These are phyloP conservation scores for Haliaeetus leucogaster DNA, from an alignment of 2,113 vertebrate species.

Conservation along the genomic window DNA sequence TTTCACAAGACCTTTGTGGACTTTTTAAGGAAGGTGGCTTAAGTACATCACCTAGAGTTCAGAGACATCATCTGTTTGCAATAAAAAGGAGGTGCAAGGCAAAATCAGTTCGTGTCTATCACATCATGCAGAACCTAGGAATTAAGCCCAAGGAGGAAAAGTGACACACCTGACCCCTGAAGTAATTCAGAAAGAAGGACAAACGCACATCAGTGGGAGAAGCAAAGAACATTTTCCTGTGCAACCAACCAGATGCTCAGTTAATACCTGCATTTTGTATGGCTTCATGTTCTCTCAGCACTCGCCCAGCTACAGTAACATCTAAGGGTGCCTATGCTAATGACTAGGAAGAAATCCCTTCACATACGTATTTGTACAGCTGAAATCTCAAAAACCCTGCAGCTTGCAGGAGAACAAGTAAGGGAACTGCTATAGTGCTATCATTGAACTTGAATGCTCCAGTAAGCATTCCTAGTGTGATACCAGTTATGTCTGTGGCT, in stretches of 20 bases:
- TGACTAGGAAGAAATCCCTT: not conserved
- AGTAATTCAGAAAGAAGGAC: not conserved
- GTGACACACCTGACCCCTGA: not conserved
- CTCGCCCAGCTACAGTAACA: not conserved
- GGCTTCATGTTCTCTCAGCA: not conserved
- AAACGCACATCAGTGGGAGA: not conserved
- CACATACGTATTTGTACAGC: not conserved
- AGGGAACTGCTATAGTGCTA: not conserved
- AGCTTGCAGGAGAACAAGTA: not conserved
- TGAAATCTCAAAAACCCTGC: not conserved
- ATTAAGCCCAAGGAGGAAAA: not conserved
- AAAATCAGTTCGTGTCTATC: not conserved
- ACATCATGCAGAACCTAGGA: not conserved
- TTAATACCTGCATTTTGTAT: not conserved
- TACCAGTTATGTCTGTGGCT: not conserved
- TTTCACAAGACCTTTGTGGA: too few species aligned
- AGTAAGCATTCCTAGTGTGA: not conserved
- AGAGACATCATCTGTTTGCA: not conserved
- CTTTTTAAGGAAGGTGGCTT: too few species aligned
- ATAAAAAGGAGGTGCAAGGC: not conserved
- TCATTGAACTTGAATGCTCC: not conserved
- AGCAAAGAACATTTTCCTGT: not conserved
- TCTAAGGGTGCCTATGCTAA: not conserved
- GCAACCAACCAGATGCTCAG: not conserved
- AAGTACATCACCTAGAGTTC: not conserved